phyloP scores from a whole-genome alignment of 1,140 invertebrate species.

The Eupristina koningsbergeri region DNA sequence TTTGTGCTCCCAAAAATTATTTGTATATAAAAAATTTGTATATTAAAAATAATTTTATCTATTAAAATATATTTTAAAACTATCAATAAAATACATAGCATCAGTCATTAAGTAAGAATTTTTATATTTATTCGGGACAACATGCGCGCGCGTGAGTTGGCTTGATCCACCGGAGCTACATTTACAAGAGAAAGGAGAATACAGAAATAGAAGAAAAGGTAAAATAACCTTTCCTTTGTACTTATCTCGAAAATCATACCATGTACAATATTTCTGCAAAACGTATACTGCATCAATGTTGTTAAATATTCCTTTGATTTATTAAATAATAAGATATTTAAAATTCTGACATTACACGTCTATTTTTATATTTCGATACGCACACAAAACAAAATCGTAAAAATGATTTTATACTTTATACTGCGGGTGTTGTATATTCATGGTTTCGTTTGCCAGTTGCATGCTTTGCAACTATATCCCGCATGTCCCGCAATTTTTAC shows the following conservation, averaged over 20 bases:
- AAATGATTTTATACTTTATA: neutral
- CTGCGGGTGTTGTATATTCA: neutral
- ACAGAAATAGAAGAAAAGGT: neutral
- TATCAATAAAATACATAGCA: neutral
- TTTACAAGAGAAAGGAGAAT: neutral
- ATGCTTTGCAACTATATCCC: neutral
- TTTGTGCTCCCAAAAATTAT: neutral
- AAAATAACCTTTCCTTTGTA: neutral
- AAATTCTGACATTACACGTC: neutral
- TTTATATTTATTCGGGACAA: neutral
- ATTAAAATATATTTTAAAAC: neutral
- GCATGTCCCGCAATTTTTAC: too few species aligned
- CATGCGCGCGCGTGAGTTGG: neutral
- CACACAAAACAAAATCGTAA: neutral
- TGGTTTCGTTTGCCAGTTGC: neutral
- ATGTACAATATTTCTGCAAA: neutral
- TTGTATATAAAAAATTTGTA: neutral
- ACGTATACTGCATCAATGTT: neutral
- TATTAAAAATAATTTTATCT: neutral
- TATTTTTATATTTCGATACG: neutral
- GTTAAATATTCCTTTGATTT: neutral
- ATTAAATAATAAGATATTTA: neutral
- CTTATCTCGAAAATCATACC: constrained; percentile 4
- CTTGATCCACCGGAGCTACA: neutral
- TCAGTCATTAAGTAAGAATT: constrained; percentile 3